These are phyloP conservation scores for Gadopsis marmoratus DNA, from an alignment of 2,797 vertebrate genomes.

Conservation along the genomic window DNA sequence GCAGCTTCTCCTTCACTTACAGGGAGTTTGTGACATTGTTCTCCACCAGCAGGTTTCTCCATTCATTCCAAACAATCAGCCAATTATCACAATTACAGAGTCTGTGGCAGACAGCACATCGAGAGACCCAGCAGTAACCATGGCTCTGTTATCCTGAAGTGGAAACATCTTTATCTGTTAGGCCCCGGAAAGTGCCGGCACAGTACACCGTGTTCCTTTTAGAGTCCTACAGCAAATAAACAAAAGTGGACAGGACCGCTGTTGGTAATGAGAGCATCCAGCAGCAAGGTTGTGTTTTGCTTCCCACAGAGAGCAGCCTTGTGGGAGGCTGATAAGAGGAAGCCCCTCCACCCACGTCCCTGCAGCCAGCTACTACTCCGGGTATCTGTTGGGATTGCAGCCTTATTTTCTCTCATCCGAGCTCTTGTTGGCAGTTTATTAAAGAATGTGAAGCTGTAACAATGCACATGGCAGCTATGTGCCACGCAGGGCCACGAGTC, in stretches of 20 bases:
- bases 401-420: slow-evolving; percentile 17
- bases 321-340: slow-evolving; percentile 55
- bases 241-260: slow-evolving; percentile 18
- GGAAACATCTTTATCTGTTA: not conserved
- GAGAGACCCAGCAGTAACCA: not conserved
- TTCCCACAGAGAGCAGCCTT: slow-evolving; percentile 47
- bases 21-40: slow-evolving; percentile 1
- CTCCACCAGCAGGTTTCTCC: not conserved
- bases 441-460: not conserved
- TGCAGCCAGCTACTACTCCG: slow-evolving; percentile 9
- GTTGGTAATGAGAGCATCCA: slow-evolving; percentile 40
- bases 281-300: slow-evolving; percentile 44
- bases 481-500: slow-evolving; percentile 3
- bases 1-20: slow-evolving; percentile 4
- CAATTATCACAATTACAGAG: slow-evolving; percentile 1
- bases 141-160: not conserved
- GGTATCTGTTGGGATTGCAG: slow-evolving; percentile 8
- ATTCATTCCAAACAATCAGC: not conserved
- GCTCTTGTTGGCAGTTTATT: slow-evolving; percentile 18
- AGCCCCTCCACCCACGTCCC: slow-evolving; percentile 24
- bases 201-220: slow-evolving; percentile 31
- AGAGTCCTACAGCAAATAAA: slow-evolving; percentile 24
- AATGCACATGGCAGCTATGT: not conserved
- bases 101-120: not conserved
- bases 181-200: not conserved